These are phyloP conservation scores for Brachionus sp. DNA, from an alignment of 1,140 invertebrate species.

Conservation along the genomic window DNA sequence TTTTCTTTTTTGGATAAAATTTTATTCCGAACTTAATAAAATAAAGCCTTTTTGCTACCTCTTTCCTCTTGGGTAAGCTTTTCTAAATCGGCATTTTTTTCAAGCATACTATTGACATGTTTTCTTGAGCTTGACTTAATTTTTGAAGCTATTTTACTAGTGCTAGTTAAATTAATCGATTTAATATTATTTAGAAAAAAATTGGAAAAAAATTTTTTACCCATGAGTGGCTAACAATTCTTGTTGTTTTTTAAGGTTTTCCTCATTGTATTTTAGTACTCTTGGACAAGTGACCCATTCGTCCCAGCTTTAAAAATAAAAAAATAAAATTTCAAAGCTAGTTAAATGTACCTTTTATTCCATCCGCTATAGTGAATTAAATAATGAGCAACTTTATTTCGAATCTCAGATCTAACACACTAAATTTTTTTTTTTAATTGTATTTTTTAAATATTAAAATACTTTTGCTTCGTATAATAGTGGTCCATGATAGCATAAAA, in stretches of 20 bases:
- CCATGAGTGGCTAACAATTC: constrained; percentile 42
- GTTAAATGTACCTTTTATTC: constrained; percentile 1
- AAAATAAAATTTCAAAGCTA: not conserved
- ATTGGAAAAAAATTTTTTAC: not conserved
- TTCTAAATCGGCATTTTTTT: constrained; percentile 34
- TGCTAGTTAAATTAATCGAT: not conserved
- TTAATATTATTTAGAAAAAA: not conserved
- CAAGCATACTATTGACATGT: constrained; percentile 1
- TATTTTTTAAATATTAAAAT: not conserved
- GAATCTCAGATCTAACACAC: constrained; percentile 1
- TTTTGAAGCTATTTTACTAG: constrained; percentile 35
- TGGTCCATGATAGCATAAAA: constrained; percentile 43
- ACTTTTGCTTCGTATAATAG: constrained; percentile 44
- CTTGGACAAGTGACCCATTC: constrained; percentile 40
- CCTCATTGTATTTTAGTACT: constrained; percentile 40
- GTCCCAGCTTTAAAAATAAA: constrained; percentile 8
- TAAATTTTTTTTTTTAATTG: not conserved
- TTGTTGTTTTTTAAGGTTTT: constrained; percentile 45
- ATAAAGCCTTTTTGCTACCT: not conserved
- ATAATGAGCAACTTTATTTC: constrained; percentile 29
- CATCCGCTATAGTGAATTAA: constrained; percentile 44
- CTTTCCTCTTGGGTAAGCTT: constrained; percentile 1
- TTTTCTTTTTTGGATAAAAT: not conserved
- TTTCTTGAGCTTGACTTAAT: constrained; percentile 39
- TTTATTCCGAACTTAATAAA: not conserved